Base-by-base conservation (phyloP, 2,113 vertebrate species). In the Fukomys damarensis region DNA sequence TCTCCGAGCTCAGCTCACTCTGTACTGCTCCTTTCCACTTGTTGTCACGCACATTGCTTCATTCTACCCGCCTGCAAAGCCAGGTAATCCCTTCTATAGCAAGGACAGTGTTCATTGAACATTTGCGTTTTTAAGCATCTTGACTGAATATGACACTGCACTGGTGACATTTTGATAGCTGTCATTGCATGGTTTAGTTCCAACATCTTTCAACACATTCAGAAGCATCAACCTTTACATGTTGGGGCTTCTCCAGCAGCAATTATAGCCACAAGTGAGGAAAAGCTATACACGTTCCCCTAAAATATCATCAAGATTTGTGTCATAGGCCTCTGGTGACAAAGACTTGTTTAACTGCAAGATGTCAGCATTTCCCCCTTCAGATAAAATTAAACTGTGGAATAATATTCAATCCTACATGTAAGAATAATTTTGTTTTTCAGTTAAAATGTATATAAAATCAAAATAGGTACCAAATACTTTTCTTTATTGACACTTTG, bases 161-260 rank as follows among this genome's bases (percentile, higher is more conserved):
- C 46, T 86, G 89, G 83, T 92, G 93, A 92, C 95, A 96, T 97
- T 98, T 97, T 98, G 96, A 98, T 98, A 96, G 96, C 79, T 98
- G 97, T 97, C 91, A 95, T 90, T 98, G 96, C 97, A 95, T 98
- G 97, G 96, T 96, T 96, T 91, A 72, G 97, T 98, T 97, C 97
- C 98, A 98, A 43, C 97, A 96, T 97, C 97, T 97, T 98, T 98
- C 98, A 98, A 96, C 98, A 98, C 98, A 96, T 97, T 98, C 96
- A 84, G 92, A 98, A 98, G 96, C 97, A 97, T 97, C 98, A 98
- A 98, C 98, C 98, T 98, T 98, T 98, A 94, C 91, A 92, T 97
- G 94, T 96, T 98, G 98, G 98, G 98, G 96, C 97, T 95, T 94
- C 97, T 98, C 98, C 98, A 98, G 96, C 97, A 98, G 82, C 94